phyloP scores from a whole-genome alignment of 1,140 invertebrate species.

The Ceratina calcarata region DNA sequence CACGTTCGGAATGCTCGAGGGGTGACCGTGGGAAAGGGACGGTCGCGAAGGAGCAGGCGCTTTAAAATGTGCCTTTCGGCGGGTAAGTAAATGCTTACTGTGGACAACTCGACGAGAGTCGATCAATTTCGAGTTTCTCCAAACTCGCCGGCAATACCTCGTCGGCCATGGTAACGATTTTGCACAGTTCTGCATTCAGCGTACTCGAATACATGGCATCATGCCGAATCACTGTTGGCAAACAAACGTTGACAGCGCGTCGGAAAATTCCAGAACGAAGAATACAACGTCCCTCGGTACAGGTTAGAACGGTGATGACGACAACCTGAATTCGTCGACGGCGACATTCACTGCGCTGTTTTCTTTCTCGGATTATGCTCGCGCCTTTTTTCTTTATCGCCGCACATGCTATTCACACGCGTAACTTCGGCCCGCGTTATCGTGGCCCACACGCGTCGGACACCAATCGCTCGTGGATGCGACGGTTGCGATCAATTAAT shows the following conservation, averaged over 20 bases:
- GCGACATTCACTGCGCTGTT: slow-evolving; percentile 18
- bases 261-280: slow-evolving; percentile 47
- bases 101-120: slow-evolving; percentile 57
- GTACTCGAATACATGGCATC: slow-evolving; percentile 63
- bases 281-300: slow-evolving; percentile 17
- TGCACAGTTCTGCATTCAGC: slow-evolving; percentile 50
- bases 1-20: neutral
- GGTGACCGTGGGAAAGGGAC: neutral
- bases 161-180: slow-evolving; percentile 71
- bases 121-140: slow-evolving; percentile 77
- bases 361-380: too few species aligned
- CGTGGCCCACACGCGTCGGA: neutral
- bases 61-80: slow-evolving; percentile 21
- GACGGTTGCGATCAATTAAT: slow-evolving; percentile 44
- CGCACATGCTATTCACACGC: neutral
- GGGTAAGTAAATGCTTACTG: slow-evolving; percentile 63
- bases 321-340: slow-evolving; percentile 15
- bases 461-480: slow-evolving; percentile 1
- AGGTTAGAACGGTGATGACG: slow-evolving; percentile 60
- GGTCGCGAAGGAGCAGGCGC: slow-evolving; percentile 28
- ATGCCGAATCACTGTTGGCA: slow-evolving; percentile 44
- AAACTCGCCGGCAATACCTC: slow-evolving; percentile 76
- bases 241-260: slow-evolving; percentile 52
- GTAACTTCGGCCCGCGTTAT: neutral
- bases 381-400: neutral